A percentile compares a stretch with the other conserved stretches of the same genome.
Evolutionary conservation across 2,888 invertebrate genomes (phyloP).

Genomic region (Rhorus exstirpatorius): DNA sequence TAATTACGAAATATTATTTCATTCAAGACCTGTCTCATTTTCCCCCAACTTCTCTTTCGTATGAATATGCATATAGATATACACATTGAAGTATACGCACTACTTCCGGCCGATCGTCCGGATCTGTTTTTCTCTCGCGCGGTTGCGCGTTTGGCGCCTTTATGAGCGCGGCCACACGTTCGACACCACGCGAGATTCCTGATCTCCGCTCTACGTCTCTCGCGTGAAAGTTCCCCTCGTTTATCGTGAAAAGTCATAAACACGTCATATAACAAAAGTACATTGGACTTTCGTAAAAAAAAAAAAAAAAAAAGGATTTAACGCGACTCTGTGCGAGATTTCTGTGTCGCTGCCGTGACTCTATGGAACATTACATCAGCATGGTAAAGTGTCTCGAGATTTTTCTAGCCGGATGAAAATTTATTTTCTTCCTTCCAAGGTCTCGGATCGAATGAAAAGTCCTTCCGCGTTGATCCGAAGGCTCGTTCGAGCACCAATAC

Average conservation of each 20-base stretch:
- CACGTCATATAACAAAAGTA: conserved; percentile 29
- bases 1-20: no score
- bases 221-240: conserved; percentile 58
- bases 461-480: conserved; percentile 4
- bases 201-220: conserved; percentile 3
- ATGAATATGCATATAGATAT: conserved; percentile 17
- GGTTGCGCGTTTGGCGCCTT: conserved; percentile 37
- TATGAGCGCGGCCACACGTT: conserved; percentile 2
- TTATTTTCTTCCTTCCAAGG: conserved; percentile 39
- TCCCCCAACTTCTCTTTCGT: background rate
- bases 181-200: conserved; percentile 43
- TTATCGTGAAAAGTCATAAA: conserved; percentile 57
- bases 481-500: conserved; percentile 19
- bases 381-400: background rate
- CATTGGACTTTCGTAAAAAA: conserved; percentile 22
- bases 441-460: conserved; percentile 36
- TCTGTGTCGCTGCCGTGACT: no score
- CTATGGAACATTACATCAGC: background rate
- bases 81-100: background rate
- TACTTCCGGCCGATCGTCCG: conserved; percentile 21
- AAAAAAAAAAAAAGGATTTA: no score
- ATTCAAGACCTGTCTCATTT: background rate
- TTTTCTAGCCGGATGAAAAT: background rate
- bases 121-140: conserved; percentile 39
- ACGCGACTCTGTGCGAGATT: no score